Evolutionary conservation across 2,797 vertebrate genomes (phyloP), one percentile per base, ranked within the genome.

Genomic region (Lutra lutra): DNA sequence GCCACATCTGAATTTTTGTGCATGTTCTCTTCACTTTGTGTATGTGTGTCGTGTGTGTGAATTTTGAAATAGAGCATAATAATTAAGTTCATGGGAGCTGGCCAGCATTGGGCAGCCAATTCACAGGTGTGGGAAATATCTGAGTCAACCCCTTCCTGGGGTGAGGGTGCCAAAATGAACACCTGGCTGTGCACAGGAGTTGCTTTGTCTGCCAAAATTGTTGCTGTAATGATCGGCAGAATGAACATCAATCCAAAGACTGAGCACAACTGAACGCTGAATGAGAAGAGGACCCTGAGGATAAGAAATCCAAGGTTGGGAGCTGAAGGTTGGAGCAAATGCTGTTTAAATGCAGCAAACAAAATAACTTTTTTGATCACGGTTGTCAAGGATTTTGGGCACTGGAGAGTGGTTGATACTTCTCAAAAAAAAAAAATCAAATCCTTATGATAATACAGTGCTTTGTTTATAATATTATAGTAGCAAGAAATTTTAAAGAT

Each of bases 121-220:
- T 98, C 92, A 93, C 98, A 98, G 98, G 98, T 98, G 98, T 96
- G 93, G 91, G 75, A 92, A 98, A 98, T 97, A 98, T 98, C 97
- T 98, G 97, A 98, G 83, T 98, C 96, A 98, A 98, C 90, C 70
- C 83, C 66, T 98, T 78, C 89, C 75, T 89, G 88, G 79, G 85
- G 60, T 46, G 48, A 97, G 77, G 87, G 64, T 0, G 93, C 96
- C 97, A 98, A 95, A 89, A 75, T 4, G 35, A 95, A 95, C 98
- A 98, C 98, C 98, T 98, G 98, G 88, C 21, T 98, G 94, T 96
- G 86, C 68, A 75, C 5, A 73, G 95, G 91, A 96, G 38, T 95
- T 15, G 73, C 92, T 98, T 94, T 91, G 97, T 98, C 97, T 98
- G 98, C 97, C 98, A 98, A 97, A 97, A 98, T 7, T 64, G 40